Base-by-base conservation (phyloP, 1,140 invertebrate species). In the Homalodisca vitripennis region DNA sequence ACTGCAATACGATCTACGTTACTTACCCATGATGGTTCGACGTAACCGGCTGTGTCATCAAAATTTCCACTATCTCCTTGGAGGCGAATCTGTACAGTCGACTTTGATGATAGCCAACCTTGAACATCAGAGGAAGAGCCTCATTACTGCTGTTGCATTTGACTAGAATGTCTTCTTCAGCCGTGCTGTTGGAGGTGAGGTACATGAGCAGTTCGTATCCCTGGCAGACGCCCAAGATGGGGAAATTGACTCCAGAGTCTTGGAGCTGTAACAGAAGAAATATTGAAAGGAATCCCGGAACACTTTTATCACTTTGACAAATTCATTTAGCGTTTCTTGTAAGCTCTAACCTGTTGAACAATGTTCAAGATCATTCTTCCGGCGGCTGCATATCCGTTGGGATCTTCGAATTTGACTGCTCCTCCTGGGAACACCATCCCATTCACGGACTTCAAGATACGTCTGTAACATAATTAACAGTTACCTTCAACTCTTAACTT, bases 141-240 rank as follows among this genome's bases (percentile, higher is more conserved):
- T 84, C 79, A 64, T 86, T 84, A 0, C 76, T 74, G 6, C 88
- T 86, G n/a, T 78, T 79, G 75, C 92, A 94, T 22, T 74, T 29
- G 2, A 78, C 80, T 48, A 92, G 82, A n/a, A 76, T 67, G 60
- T 88, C 83, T 2, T 72, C 72, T 17, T 80, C 78, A 29, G 86
- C 90, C 81, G 72, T 74, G 17, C 82, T 79, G 32, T 87, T 85
- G 0, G 88, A 85, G 3, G 86, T 87, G 1, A 92, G 75, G 71
- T 87, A 88, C 17, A 89, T 84, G 30, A 97, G 77, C 20, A 94
- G 77, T 77, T 97, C 92, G 79, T 95, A 95, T 34, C 95, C 94
- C 3, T 95, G 82, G 78, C 95, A 97, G 6, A 91, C 95, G 1
- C 92, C 94, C 82, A 93, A 91, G 30, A 97, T 80, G 0, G 94